phyloP scores from a whole-genome alignment of 2,113 vertebrate species.

The Hirundichthys speculiger region DNA sequence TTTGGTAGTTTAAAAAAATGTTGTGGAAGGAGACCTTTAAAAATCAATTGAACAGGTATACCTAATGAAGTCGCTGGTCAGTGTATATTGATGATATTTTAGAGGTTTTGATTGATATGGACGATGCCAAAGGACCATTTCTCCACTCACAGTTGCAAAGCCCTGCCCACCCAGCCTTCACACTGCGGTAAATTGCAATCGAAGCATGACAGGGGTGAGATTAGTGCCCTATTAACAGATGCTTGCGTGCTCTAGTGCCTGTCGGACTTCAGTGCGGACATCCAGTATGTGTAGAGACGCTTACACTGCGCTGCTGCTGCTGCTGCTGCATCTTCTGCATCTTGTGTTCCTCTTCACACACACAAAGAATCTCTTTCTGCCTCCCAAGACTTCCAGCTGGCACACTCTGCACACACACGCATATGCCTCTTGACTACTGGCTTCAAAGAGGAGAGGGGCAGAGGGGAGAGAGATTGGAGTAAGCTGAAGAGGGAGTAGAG shows the following conservation, averaged over 20 bases:
- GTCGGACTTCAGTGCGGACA: conserved; percentile 49
- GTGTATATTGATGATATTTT: background rate
- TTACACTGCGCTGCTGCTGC: conserved; percentile 49
- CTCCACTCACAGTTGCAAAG: background rate
- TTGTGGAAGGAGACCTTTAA: too few species aligned
- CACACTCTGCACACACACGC: conserved; percentile 34
- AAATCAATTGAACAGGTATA: too few species aligned
- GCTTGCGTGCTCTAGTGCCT: conserved; percentile 37
- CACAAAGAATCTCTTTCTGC: conserved; percentile 18
- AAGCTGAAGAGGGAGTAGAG: conserved; percentile 35
- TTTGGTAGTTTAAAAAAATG: too few species aligned
- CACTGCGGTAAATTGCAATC: conserved; percentile 52
- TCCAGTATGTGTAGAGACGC: conserved; percentile 44
- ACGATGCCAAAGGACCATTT: conserved; percentile 6
- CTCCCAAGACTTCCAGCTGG: conserved; percentile 68
- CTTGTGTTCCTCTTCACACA: conserved; percentile 30
- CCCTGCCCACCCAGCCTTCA: background rate
- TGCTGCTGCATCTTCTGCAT: conserved; percentile 50
- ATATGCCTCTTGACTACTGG: conserved; percentile 47
- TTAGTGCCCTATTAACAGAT: conserved; percentile 54
- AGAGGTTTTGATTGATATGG: background rate
- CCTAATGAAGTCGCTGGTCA: too few species aligned
- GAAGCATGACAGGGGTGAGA: conserved; percentile 49
- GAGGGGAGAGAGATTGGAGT: conserved; percentile 38
- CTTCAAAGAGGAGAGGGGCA: conserved; percentile 44